Evolutionary conservation across 2,113 vertebrate species (phyloP), one percentile per base, ranked within the genome.

Genomic region (Arenaria interpres): DNA sequence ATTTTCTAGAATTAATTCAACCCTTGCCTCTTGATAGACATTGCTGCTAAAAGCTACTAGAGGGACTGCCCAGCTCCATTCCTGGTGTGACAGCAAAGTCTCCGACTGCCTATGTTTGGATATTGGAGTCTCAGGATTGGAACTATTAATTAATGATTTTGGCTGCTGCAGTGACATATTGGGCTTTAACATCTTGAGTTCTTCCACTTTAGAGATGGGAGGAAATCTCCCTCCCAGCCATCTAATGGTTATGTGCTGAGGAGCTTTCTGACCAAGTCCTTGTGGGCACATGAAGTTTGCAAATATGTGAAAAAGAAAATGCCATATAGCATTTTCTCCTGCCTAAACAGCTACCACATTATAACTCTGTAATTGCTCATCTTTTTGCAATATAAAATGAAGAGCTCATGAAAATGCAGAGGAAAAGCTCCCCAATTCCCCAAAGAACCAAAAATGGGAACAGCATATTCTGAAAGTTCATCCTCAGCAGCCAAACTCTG

Each of bases 401-500:
- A 76, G 50, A 88, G 54, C 19, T 77, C 30, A 73, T 46, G 66
- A 89, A 96, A 87, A 95, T 71, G 48, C 50, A 88, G 86, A 89
- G 64, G 41, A 76, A 71, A 95, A 91, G 22, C 56, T 96, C 30
- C 73, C 33, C 54, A 88, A 56, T 85, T 94, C 92, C 95, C 95
- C 39, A 73, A 96, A 96, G 94, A 85, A 92, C 41, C 33, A 50
- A 92, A 91, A 85, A 68, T 32, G 67, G 68, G 92, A 96, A 96
- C 85, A 90, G 78, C 79, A 48, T 90, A 95, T 92, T 95, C 89
- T 81, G 59, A 81, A 96, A 93, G 78, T 66, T 92, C 91, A 82
- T 90, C 60, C 78, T 96, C 95, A 73, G 93, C 92, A 95, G 96
- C 92, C 95, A 97, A 96, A 76, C 60, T 62, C 87, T 96, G 96